These are phyloP conservation scores for Archaeoteleia sp. DNA, from an alignment of 2,888 invertebrate species.

Conservation along the genomic window DNA sequence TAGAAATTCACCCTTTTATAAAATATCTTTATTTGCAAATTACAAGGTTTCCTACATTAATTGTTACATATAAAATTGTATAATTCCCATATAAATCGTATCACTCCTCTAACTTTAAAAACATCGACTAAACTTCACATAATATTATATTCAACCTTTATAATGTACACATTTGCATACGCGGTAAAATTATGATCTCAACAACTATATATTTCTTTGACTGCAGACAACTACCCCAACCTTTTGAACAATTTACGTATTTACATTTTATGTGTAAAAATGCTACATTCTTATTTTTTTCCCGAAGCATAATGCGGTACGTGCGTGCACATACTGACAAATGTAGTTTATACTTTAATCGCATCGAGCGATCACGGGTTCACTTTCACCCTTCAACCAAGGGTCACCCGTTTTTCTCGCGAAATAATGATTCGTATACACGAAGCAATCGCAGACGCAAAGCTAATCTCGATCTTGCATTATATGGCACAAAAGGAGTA, in stretches of 20 bases:
- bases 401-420: conserved; percentile 56
- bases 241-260: conserved; percentile 28
- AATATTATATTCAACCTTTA: too few relatives aligned
- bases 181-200: too few relatives aligned
- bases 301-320: conserved; percentile 15
- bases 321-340: conserved; percentile 52
- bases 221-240: not conserved
- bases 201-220: too few relatives aligned
- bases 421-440: conserved; percentile 59
- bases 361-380: conserved; percentile 51
- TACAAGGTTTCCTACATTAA: too few relatives aligned
- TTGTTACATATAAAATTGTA: too few relatives aligned
- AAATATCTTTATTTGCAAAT: too few relatives aligned
- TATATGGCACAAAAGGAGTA: conserved; percentile 41
- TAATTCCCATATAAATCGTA: too few relatives aligned
- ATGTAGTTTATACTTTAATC: conserved; percentile 57
- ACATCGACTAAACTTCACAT: too few relatives aligned
- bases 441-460: conserved; percentile 58
- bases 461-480: conserved; percentile 55
- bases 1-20: too few relatives aligned
- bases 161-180: too few relatives aligned
- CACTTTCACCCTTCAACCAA: conserved; percentile 56
- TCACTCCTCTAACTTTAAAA: too few relatives aligned
- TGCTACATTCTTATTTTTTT: conserved; percentile 38
- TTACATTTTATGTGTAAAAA: conserved; percentile 30